phyloP scores from a whole-genome alignment of 2,113 vertebrate species.

The Pachypanchax playfairii region DNA sequence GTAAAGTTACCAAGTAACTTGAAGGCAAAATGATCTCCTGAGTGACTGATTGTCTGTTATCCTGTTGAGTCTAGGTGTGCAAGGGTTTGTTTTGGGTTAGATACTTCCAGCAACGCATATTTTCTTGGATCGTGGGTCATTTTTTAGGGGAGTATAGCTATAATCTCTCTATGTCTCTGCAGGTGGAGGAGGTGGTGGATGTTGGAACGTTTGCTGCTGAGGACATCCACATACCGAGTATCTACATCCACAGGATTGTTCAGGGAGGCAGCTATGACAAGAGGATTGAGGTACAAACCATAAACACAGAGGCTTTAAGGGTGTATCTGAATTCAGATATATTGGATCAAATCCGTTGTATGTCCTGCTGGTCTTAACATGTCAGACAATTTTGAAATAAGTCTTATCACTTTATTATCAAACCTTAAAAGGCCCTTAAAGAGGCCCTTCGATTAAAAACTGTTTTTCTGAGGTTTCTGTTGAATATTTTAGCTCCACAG shows the following conservation, averaged over 20 bases:
- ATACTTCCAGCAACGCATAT: constrained; percentile 18
- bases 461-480: too few species aligned
- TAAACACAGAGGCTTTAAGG: neutral
- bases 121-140: constrained; percentile 22
- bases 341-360: neutral
- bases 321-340: neutral
- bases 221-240: constrained; percentile 95
- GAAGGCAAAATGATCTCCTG: too few species aligned
- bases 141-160: constrained; percentile 14
- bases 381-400: neutral
- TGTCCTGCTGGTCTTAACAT: neutral
- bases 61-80: constrained; percentile 16
- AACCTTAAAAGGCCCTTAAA: neutral
- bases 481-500: too few species aligned
- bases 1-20: too few species aligned
- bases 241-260: constrained; percentile 94
- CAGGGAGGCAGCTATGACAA: constrained; percentile 89
- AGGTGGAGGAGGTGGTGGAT: constrained; percentile 98
- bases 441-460: too few species aligned
- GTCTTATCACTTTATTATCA: neutral
- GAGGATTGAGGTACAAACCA: constrained; percentile 90
- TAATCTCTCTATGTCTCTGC: constrained; percentile 39
- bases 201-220: constrained; percentile 90
- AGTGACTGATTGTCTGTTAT: too few species aligned
- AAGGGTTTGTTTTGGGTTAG: constrained; percentile 41